Evolutionary conservation across 2,888 invertebrate genomes (phyloP).

Genomic region (Pheosia gnoma): DNA sequence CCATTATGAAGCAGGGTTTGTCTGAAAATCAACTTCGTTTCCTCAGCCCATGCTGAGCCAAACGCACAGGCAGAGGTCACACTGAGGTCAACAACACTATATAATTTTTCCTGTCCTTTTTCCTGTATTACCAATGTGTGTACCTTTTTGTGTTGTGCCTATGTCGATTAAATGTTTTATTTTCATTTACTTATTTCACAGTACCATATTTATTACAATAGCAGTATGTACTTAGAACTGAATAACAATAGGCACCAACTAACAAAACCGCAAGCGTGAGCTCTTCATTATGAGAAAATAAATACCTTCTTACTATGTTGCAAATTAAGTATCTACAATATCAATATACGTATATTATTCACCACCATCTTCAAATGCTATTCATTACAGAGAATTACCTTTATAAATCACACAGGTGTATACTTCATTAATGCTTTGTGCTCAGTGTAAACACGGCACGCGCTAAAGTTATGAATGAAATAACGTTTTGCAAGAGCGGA

Average conservation of each 20-base stretch:
- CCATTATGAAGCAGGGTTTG: too few relatives aligned
- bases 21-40: too few relatives aligned
- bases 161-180: too few relatives aligned
- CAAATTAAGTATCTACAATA: background rate
- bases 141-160: too few relatives aligned
- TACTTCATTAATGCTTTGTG: conserved; percentile 35
- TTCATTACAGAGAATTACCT: conserved; percentile 4
- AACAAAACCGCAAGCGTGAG: background rate
- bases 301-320: background rate
- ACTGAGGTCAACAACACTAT: too few relatives aligned
- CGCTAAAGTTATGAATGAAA: conserved; percentile 81
- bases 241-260: background rate
- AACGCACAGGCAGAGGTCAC: too few relatives aligned
- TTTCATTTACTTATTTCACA: background rate
- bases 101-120: too few relatives aligned
- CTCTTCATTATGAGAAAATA: background rate
- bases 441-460: conserved; percentile 61
- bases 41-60: too few relatives aligned
- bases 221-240: background rate
- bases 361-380: background rate
- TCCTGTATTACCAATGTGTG: too few relatives aligned
- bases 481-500: conserved; percentile 84
- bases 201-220: background rate
- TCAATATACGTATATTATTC: conserved; percentile 2
- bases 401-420: conserved; percentile 17